Evolutionary conservation across 2,113 vertebrate genomes (phyloP), one percentile per base, ranked within the genome.

Genomic region (Rhadina sibilatrix): DNA sequence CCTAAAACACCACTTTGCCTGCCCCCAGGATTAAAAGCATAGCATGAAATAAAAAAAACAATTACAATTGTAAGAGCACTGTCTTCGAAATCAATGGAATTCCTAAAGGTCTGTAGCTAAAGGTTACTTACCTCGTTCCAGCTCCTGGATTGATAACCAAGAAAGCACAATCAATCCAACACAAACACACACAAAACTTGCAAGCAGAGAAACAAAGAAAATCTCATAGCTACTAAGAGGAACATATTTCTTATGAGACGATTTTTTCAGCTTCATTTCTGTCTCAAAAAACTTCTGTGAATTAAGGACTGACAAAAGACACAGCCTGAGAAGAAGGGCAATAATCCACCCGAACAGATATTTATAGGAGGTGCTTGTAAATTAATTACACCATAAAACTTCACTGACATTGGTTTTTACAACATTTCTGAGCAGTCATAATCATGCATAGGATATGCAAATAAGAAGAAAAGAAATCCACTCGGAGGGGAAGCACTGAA

Each of bases 81-180:
- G 54, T 46, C 31, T 54, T 91, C 7, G 35, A 81, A 88, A 23
- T 46, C 35, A 33, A 25, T 47, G 65, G 31, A 89, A 46, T 4
- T 42, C 15, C 17, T 46, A 19, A 17, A 60, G 6, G 14, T 54
- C 35, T 61, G 8, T 53, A 82, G 27, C 12, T 83, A 65, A 56
- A 65, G 16, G 3, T 33, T 56, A 78, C 97, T 97, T 93, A 98
- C 98, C 97, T 91, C 1, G 42, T 69, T 96, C 68, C 60, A 96
- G 11, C n/a, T 93, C 77, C 27, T 64, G 57, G 35, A 97, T 22
- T 70, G 84, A 74, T 68, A 98, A 49, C 98, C 98, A 98, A n/a
- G 97, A 93, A 56, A 98, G 40, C 31, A 53, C 94, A 70, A 98
- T 77, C 88, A 98, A 76, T 70, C 97, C 98, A 86, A 80, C 81